Percentiles rank a stretch among this genome's conserved stretches.
These are phyloP conservation scores for Falcaria lacertinaria DNA, from an alignment of 2,888 invertebrate species.

Conservation along the genomic window DNA sequence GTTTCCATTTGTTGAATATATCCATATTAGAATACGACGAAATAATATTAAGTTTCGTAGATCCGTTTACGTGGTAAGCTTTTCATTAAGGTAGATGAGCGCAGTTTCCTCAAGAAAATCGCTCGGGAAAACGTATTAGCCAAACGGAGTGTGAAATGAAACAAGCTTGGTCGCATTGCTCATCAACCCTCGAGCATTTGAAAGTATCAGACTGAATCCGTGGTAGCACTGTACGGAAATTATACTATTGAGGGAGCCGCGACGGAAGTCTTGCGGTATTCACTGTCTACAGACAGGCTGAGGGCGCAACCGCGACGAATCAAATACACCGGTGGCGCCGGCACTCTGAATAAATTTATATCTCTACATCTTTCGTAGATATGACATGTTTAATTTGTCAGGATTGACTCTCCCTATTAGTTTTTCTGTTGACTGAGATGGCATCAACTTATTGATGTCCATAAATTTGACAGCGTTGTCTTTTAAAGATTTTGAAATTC, in stretches of 20 bases:
- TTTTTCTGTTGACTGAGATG: neutral
- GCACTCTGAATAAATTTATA: neutral
- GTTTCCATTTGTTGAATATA: too few species aligned
- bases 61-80: too few species aligned
- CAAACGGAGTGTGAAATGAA: slow-evolving; percentile 24
- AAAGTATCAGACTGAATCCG: slow-evolving; percentile 36
- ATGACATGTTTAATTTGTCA: neutral
- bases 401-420: slow-evolving; percentile 17
- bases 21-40: too few species aligned
- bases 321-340: slow-evolving; percentile 23
- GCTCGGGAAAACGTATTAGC: neutral
- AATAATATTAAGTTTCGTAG: too few species aligned
- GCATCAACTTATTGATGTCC: too few species aligned
- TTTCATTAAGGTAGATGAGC: slow-evolving; percentile 6
- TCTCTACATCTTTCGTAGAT: neutral
- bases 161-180: slow-evolving; percentile 20
- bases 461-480: too few species aligned
- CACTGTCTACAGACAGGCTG: slow-evolving; percentile 23
- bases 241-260: slow-evolving; percentile 47
- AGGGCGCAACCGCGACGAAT: slow-evolving; percentile 19
- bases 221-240: slow-evolving; percentile 56
- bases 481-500: too few species aligned
- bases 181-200: slow-evolving; percentile 20
- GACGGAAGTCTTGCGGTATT: slow-evolving; percentile 42
- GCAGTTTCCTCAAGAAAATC: slow-evolving; percentile 18